Base-by-base conservation (phyloP, 2,797 vertebrate species). In the Mionectes olivaceus region DNA sequence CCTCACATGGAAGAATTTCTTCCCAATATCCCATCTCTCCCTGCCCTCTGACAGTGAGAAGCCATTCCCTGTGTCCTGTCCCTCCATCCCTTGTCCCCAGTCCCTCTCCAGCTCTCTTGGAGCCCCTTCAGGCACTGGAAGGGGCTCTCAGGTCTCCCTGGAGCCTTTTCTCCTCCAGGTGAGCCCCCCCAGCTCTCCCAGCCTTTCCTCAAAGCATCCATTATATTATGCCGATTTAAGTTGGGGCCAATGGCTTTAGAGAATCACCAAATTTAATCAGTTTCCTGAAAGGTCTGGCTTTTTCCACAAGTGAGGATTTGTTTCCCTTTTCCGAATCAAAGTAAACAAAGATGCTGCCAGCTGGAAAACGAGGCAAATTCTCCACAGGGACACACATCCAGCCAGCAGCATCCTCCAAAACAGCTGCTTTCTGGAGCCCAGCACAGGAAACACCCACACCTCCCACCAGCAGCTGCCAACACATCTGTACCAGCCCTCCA, bases 81-180 rank as follows among this genome's bases (percentile, higher is more conserved):
- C 9, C 41, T 61, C 49, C 21, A 32, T 3, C 1, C 25, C 49
- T 35, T 78, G 41, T 86, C 30, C 65, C 37, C 12, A 59, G 53
- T 50, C 44, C 49, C 49, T 56, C 65, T 56, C 11, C 75, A 79
- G 75, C 59, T 37, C 44, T 37, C 59, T n/a, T 80, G 75, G 37
- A 57, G 23, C 35, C 12, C 25, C 50, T 63, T 70, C 0, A 43
- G 41, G 35, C 27, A 2, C n/a, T 65, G 37, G 0, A 2, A 57
- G n/a, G 19, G 3, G 13, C 52, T 52, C 28, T 59, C 11, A 52
- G 24, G 0, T 44, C 16, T 46, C 7, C 0, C 13, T 39, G 25
- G 19, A 65, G 0, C 37, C 27, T 60, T 4, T 15, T 44, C 22
- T 0, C 23, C 27, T 28, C 63, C 71, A 85, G 53, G 46, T 19